Evolutionary conservation across 2,888 invertebrate species (phyloP).

Genomic region (Pseudoips prasinana): DNA sequence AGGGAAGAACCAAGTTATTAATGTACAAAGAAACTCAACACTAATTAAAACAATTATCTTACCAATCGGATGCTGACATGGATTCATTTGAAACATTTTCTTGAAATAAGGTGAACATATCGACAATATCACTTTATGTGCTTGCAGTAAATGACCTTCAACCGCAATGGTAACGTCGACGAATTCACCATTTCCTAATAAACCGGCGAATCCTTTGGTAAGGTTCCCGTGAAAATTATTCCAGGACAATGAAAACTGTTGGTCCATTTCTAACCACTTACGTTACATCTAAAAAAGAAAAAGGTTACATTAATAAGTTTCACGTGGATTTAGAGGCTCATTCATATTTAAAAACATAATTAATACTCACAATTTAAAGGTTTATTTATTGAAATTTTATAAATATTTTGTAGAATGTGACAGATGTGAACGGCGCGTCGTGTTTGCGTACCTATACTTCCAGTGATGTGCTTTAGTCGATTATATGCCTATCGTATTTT

Average conservation of each 20-base stretch:
- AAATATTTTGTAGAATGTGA: conserved; percentile 47
- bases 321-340: background rate
- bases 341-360: no score
- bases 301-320: background rate
- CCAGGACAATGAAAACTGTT: conserved; percentile 87
- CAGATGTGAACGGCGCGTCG: conserved; percentile 48
- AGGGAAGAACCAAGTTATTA: no score
- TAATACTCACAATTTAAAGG: conserved; percentile 32
- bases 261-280: conserved; percentile 78
- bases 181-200: conserved; percentile 82
- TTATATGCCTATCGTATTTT: background rate
- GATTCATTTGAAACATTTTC: conserved; percentile 85
- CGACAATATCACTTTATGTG: conserved; percentile 86
- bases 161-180: conserved; percentile 84
- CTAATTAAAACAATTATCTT: conserved; percentile 21
- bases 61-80: conserved; percentile 86
- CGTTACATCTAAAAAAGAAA: conserved; percentile 49
- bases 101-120: conserved; percentile 88
- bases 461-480: no score
- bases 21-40: background rate
- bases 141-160: conserved; percentile 85
- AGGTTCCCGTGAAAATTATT: conserved; percentile 88
- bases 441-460: conserved; percentile 25
- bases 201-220: conserved; percentile 84
- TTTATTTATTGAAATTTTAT: conserved; percentile 29